These are phyloP conservation scores for Pangasius krempfi DNA, from an alignment of 2,797 vertebrate species.

Conservation along the genomic window DNA sequence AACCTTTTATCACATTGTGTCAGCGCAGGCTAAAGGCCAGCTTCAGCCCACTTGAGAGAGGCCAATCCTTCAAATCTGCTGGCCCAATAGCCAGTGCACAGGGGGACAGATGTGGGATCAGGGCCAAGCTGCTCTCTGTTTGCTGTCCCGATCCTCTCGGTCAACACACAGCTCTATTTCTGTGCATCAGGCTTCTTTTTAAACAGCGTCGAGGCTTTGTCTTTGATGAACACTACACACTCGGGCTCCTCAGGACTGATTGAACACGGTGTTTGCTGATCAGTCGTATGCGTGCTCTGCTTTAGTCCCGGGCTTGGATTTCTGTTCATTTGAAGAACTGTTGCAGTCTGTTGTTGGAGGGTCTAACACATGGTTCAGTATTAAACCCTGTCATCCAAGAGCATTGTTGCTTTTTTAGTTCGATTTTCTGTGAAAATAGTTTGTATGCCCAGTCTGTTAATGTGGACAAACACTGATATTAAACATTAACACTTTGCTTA, in stretches of 20 bases:
- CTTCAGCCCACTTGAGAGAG: conserved; percentile 73
- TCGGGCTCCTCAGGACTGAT: conserved; percentile 58
- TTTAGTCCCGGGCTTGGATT: conserved; percentile 26
- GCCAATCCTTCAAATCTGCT: conserved; percentile 68
- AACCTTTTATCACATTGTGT: conserved; percentile 73
- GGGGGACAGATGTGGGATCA: conserved; percentile 74
- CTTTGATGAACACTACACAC: conserved; percentile 64
- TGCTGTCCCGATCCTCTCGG: conserved; percentile 73
- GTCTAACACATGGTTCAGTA: neutral
- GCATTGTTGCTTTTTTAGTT: neutral
- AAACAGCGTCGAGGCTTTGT: conserved; percentile 68
- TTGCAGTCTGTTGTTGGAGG: conserved; percentile 37
- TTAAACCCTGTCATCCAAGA: neutral
- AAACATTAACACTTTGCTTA: neutral
- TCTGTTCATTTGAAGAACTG: conserved; percentile 36
- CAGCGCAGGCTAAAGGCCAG: conserved; percentile 63
- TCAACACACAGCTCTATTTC: conserved; percentile 72
- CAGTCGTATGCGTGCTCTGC: conserved; percentile 45
- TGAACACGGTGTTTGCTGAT: conserved; percentile 57
- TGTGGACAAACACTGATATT: neutral
- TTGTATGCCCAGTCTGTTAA: too few species aligned
- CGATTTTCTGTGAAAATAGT: neutral
- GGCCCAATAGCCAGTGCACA: conserved; percentile 55
- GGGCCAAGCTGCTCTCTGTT: conserved; percentile 72
- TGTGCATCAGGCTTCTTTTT: conserved; percentile 66